Conservation (phyloP, 2,888 invertebrate species). For the Listrodromus nycthemerus region DNA sequence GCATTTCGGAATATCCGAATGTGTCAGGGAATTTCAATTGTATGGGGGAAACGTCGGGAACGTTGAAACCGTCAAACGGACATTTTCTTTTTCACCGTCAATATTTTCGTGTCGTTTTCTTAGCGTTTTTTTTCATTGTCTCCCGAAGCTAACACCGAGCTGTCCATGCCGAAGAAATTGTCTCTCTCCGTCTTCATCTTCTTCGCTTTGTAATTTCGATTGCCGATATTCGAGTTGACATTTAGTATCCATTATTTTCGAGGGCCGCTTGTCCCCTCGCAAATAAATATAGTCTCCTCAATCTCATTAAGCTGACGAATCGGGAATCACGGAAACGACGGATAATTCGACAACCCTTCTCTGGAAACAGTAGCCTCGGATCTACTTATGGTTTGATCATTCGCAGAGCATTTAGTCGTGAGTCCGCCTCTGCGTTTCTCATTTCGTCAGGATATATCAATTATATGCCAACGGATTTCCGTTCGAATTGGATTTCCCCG, state of each 20-base stretch:
- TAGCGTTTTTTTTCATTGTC: background rate
- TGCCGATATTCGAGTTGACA: constrained; percentile 5
- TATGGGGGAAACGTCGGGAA: background rate
- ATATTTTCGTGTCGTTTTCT: background rate
- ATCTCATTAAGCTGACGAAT: constrained; percentile 54
- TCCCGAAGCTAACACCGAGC: background rate
- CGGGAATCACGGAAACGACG: constrained; percentile 21
- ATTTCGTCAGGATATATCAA: constrained; percentile 43
- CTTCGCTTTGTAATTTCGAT: constrained; percentile 15
- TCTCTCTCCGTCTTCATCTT: constrained; percentile 2
- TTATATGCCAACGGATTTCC: constrained; percentile 47
- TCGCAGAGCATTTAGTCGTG: background rate
- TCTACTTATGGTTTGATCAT: constrained; percentile 23
- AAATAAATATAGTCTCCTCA: constrained; percentile 25
- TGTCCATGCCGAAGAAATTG: background rate
- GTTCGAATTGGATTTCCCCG: constrained; percentile 39
- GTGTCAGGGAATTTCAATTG: background rate
- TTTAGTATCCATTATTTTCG: constrained; percentile 12
- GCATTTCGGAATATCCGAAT: background rate
- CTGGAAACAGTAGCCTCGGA: background rate
- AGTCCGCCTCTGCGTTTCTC: constrained; percentile 5
- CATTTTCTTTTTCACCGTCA: background rate
- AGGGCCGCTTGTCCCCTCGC: constrained; percentile 11
- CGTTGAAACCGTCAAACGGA: background rate
- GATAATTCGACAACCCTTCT: constrained; percentile 43